Conservation (phyloP, 2,888 invertebrate genomes). For the Scaptomyza reducta region DNA sequence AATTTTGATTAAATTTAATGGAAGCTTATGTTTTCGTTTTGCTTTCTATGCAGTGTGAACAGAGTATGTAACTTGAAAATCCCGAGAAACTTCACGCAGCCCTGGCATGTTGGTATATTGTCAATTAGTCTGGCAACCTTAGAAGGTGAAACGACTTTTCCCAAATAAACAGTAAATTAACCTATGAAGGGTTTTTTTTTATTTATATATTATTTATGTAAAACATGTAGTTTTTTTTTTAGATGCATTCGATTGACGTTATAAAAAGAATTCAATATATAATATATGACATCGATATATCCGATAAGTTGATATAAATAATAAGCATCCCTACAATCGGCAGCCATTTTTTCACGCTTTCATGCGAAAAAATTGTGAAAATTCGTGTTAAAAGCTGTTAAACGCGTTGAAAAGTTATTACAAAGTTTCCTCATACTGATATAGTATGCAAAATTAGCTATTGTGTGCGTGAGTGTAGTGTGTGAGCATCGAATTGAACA, state of each 20-base stretch:
- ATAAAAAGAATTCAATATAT: conserved; percentile 14
- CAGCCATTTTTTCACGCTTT: conserved; percentile 81
- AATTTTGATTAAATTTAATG: conserved; percentile 23
- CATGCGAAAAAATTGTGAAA: conserved; percentile 64
- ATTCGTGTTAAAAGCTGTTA: conserved; percentile 56
- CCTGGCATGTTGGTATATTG: neutral
- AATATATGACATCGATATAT: conserved; percentile 20
- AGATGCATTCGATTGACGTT: neutral
- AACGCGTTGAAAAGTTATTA: conserved; percentile 35
- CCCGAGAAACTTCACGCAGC: neutral
- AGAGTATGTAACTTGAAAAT: conserved; percentile 1
- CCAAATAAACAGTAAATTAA: neutral
- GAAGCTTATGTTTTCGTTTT: conserved; percentile 43
- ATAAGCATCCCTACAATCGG: conserved; percentile 42
- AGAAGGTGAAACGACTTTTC: neutral
- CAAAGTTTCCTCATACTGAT: conserved; percentile 28
- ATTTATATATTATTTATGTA: no score
- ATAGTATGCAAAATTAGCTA: conserved; percentile 66
- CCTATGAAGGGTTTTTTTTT: no score
- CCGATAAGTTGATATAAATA: conserved; percentile 39
- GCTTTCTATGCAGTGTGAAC: conserved; percentile 51
- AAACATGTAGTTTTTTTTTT: no score
- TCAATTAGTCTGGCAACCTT: neutral
- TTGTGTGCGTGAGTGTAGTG: conserved; percentile 63
- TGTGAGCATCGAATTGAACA: conserved; percentile 63